Conservation (phyloP, 2,113 vertebrate genomes). For the Lagopus muta region DNA sequence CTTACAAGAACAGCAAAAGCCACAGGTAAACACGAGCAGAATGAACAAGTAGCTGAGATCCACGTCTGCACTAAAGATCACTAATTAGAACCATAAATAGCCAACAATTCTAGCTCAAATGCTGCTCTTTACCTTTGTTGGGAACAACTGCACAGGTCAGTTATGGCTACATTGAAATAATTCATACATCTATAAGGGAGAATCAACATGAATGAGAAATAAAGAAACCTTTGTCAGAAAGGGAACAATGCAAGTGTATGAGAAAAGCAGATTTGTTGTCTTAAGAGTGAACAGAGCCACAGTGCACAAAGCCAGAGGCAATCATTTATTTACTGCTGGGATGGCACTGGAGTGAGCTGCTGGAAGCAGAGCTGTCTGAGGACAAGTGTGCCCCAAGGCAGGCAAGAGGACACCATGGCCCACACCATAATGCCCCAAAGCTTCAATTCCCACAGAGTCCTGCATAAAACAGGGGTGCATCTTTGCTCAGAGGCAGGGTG, state of each 20-base stretch:
- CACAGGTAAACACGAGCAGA: accelerated
- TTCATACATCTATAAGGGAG: neutral
- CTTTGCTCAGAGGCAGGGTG: neutral
- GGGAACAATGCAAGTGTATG: neutral
- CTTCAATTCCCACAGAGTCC: too few species aligned
- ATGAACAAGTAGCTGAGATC: neutral
- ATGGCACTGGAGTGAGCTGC: too few species aligned
- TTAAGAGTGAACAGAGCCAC: too few species aligned
- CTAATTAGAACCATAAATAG: neutral
- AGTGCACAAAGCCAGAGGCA: neutral
- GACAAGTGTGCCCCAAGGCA: too few species aligned
- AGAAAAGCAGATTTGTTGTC: neutral
- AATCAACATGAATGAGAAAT: neutral
- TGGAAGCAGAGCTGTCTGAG: neutral
- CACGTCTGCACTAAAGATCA: neutral
- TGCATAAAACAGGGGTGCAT: neutral
- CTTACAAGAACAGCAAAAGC: neutral
- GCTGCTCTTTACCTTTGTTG: neutral
- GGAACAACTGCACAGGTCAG: neutral
- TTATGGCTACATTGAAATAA: neutral
- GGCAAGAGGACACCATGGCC: neutral
- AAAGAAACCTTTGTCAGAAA: neutral
- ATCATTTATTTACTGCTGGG: neutral
- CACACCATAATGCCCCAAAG: too few species aligned
- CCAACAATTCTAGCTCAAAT: neutral